phyloP scores from a whole-genome alignment of 2,113 vertebrate species.

The Rhagologus leucostigma region DNA sequence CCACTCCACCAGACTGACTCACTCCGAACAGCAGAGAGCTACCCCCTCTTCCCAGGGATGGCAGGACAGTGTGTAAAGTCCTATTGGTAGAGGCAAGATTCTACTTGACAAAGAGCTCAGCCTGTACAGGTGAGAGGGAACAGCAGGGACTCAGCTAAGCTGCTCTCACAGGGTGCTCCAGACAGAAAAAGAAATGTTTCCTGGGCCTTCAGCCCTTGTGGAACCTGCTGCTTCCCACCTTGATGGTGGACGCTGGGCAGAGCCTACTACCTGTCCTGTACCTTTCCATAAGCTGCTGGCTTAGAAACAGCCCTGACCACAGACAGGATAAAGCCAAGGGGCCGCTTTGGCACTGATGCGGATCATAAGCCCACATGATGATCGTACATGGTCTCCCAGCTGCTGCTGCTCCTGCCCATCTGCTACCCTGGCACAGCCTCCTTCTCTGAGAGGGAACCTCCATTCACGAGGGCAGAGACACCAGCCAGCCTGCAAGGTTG shows the following conservation, averaged over 20 bases:
- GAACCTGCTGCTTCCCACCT: neutral
- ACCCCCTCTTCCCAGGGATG: neutral
- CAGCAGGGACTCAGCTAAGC: neutral
- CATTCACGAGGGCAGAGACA: neutral
- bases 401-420: slow-evolving; percentile 59
- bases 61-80: neutral
- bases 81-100: neutral
- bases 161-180: neutral
- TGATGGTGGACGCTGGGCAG: neutral
- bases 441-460: slow-evolving; percentile 6
- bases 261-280: neutral
- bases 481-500: neutral
- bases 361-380: neutral
- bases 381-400: slow-evolving; percentile 41
- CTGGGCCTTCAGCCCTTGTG: neutral
- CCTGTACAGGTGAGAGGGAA: neutral
- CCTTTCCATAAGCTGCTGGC: neutral
- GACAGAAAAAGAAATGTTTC: neutral
- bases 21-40: neutral
- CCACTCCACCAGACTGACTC: neutral
- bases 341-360: neutral
- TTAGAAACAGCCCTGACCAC: neutral
- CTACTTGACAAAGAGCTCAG: neutral
- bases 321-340: neutral
- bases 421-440: slow-evolving; percentile 58